Base-by-base conservation (phyloP, 2,888 invertebrate species). In the Noctua pronuba region DNA sequence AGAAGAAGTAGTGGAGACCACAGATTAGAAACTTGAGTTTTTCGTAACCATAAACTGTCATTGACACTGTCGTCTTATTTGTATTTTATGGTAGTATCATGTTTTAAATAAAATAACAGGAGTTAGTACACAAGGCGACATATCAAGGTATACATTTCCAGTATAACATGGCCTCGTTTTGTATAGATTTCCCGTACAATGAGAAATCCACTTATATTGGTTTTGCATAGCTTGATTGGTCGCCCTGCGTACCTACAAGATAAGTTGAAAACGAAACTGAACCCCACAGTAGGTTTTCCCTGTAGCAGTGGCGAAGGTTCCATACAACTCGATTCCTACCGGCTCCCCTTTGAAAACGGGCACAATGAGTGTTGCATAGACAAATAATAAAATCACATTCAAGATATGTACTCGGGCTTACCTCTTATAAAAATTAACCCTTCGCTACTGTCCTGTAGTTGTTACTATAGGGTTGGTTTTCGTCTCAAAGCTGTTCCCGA, bases 1-100 rank as follows among this genome's bases (percentile, higher is more conserved):
- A 13, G 91, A 91, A 65, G 80, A 87, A 28, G 67, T 62, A 31
- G 75, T 13, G 11, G 62, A 79, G 8, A 31, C 58, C 28, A 1
- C 16, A 55, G 64, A 73, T 52, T 60, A 75, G 64, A 35, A 60
- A 16, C 16, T 44, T 60, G 46, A 18, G 38, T 35, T 35, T 10
- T 35, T 62, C 35, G 31, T 35, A 35, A 62, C 35, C 35, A 62
- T 62, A 62, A 35, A 35, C 18, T 24, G 31, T 49, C 21, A 69
- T n/a, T 58, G 18, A 31, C 10, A 41, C 10, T 68, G 31, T n/a
- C 16, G 31, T 79, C 10, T 35, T 52, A 21, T 60, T 18, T 44
- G 18, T 60, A 60, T 46, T 46, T 52, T 38, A 60, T 46, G 38
- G 44, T 44, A 21, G 13, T 28, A 11, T 44, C 35, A 49, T n/a